Percentiles rank a stretch among this genome's conserved stretches.
phyloP scores from a whole-genome alignment of 2,797 vertebrate genomes.

The Leptatherina wallacei region DNA sequence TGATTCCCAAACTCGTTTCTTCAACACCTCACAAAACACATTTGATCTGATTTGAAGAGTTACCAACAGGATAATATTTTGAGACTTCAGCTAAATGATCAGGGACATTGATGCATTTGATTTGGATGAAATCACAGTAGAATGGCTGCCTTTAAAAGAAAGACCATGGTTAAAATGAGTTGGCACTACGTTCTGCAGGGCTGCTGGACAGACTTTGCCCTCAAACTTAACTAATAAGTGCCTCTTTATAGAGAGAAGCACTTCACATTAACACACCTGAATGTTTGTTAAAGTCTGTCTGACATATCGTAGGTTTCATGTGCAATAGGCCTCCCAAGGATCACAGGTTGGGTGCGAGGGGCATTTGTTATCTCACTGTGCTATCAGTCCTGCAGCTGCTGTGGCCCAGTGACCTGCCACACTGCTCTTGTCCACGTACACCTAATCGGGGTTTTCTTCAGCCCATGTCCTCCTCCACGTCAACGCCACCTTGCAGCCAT shows the following conservation, averaged over 20 bases:
- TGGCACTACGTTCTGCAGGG: neutral
- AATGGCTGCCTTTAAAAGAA: neutral
- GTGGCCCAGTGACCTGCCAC: constrained; percentile 37
- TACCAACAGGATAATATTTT: neutral
- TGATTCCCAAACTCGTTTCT: constrained; percentile 1
- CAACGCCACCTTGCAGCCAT: constrained; percentile 17
- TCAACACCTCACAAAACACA: neutral
- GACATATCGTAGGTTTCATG: neutral
- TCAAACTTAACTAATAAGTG: constrained; percentile 7
- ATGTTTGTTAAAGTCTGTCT: neutral
- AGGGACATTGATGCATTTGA: neutral
- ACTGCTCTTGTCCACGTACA: constrained; percentile 72
- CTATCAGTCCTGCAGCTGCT: constrained; percentile 55
- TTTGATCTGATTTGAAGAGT: neutral
- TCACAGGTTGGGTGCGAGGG: constrained; percentile 54
- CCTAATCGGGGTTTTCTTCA: constrained; percentile 26
- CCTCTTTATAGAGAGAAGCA: neutral
- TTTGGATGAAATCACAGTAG: neutral
- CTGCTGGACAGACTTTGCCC: constrained; percentile 25
- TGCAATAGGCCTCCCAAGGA: constrained; percentile 11
- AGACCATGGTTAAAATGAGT: neutral
- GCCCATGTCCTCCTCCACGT: constrained; percentile 55
- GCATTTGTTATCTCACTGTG: constrained; percentile 58
- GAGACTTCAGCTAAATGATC: neutral
- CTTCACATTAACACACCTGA: neutral